These are phyloP conservation scores for Kryptolebias marmoratus DNA, from an alignment of 2,113 vertebrate species.

Conservation along the genomic window DNA sequence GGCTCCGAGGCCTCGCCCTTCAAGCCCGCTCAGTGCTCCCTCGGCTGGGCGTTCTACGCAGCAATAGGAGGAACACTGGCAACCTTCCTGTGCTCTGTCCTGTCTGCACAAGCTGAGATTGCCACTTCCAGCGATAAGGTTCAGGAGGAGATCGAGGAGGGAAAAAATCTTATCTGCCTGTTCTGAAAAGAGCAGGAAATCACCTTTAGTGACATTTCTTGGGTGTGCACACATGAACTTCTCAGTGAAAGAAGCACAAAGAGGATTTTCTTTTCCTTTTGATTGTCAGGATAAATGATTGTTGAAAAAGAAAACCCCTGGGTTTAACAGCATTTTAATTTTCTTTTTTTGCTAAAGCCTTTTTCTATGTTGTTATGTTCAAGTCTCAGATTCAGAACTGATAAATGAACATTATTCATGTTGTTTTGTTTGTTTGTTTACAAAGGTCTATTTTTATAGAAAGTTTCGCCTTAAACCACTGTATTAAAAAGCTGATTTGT, in stretches of 20 bases:
- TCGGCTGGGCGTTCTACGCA: conserved; percentile 98
- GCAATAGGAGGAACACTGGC: conserved; percentile 92
- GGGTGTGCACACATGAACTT: not conserved
- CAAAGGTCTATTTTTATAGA: conserved; percentile 38
- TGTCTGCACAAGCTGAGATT: conserved; percentile 96
- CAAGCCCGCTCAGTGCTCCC: conserved; percentile 87
- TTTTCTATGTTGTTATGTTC: conserved; percentile 2
- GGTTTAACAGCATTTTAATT: not conserved
- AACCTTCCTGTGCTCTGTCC: conserved; percentile 92
- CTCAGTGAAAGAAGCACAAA: conserved; percentile 10
- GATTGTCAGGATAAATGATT: conserved; percentile 18
- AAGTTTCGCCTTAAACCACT: conserved; percentile 32
- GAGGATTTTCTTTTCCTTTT: not conserved
- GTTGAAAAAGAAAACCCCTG: conserved; percentile 13
- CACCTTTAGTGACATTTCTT: not conserved
- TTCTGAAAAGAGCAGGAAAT: conserved; percentile 79
- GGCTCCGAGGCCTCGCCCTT: conserved; percentile 90
- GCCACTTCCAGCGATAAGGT: conserved; percentile 99
- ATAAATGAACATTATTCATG: not conserved
- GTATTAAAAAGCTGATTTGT: conserved; percentile 11
- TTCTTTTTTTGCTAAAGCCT: not conserved
- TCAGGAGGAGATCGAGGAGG: conserved; percentile 98
- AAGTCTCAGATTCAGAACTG: not conserved
- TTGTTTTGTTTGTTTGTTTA: not conserved
- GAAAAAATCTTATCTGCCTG: conserved; percentile 96